phyloP scores from a whole-genome alignment of 2,888 invertebrate species.

The Lithophane socia region DNA sequence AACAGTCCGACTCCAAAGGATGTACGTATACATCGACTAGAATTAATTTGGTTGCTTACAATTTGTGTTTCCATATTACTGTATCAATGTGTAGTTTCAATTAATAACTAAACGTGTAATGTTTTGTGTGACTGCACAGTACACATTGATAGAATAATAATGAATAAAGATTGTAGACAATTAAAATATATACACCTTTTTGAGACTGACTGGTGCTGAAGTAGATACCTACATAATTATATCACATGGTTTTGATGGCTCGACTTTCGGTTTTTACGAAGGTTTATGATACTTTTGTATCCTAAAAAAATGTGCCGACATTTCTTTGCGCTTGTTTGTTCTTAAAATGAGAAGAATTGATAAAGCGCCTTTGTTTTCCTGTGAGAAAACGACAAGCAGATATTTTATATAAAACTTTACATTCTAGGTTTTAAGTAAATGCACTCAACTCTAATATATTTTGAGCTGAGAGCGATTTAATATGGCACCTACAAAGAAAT shows the following conservation, averaged over 20 bases:
- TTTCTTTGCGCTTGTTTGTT: background rate
- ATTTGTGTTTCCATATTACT: background rate
- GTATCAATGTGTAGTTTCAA: too few species aligned
- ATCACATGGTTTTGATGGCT: background rate
- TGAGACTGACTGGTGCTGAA: too few species aligned
- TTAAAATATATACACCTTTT: too few species aligned
- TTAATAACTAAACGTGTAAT: too few species aligned
- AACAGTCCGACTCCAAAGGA: background rate
- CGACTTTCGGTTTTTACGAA: background rate
- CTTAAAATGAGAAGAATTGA: background rate
- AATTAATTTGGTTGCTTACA: background rate
- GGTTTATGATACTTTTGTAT: background rate
- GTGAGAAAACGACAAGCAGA: background rate
- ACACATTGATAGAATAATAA: too few species aligned
- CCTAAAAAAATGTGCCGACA: too few species aligned
- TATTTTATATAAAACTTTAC: background rate
- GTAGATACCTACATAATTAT: background rate
- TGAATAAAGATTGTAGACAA: too few species aligned
- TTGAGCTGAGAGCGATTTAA: conserved; percentile 7
- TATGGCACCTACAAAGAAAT: conserved; percentile 27
- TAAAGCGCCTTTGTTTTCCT: too few species aligned
- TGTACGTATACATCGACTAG: background rate
- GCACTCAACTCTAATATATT: background rate
- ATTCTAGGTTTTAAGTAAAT: background rate
- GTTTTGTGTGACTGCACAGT: too few species aligned